Base-by-base conservation (phyloP, 2,797 vertebrate species). In the Chaunax sp. region DNA sequence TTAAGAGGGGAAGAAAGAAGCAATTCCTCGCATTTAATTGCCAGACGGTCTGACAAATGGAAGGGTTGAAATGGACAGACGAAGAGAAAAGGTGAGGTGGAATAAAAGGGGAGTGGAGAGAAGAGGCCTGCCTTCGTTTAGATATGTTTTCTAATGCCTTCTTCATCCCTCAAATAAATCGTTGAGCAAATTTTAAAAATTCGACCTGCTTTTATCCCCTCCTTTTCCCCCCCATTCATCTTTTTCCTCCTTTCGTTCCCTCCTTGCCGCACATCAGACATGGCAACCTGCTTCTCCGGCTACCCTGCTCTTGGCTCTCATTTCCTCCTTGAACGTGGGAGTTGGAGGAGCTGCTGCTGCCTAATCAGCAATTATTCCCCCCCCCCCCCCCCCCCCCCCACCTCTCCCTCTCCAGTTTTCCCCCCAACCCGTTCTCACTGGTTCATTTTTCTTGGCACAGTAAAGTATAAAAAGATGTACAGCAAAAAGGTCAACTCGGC, bases 11-110 rank as follows among this genome's bases (percentile, higher is more conserved):
- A 40, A 5, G 80, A 78, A 11, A 68, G 69, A 75, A 78, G 84
- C 75, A 69, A 63, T 64, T 64, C 55, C 46, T 55, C 2, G 26
- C 69, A n/a, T 40, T 80, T 87, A 84, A 86, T 81, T 80, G 78
- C 74, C 59, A 20, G 59, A 53, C 44, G 65, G 54, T 46, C 69
- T 80, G 78, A 84, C 64, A 84, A 80, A 88, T 19, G 62, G n/a
- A 88, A 72, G 70, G 75, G 25, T 54, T 72, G 62, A 76, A 77
- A 76, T 41, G 62, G 71, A 78, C 73, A 49, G 72, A 18, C 52
- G 54, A 25, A 25, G 56, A 33, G 47, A 52, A 4, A 43, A 53
- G 73, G 66, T 76, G 16, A 57, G 80, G 71, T 69, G 54, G 80
- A 83, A 83, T 78, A 46, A 64, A 57, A 71, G 56, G 25, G 15